Base-by-base conservation (phyloP, 2,113 vertebrate genomes). In the Myiozetetes cayanensis region DNA sequence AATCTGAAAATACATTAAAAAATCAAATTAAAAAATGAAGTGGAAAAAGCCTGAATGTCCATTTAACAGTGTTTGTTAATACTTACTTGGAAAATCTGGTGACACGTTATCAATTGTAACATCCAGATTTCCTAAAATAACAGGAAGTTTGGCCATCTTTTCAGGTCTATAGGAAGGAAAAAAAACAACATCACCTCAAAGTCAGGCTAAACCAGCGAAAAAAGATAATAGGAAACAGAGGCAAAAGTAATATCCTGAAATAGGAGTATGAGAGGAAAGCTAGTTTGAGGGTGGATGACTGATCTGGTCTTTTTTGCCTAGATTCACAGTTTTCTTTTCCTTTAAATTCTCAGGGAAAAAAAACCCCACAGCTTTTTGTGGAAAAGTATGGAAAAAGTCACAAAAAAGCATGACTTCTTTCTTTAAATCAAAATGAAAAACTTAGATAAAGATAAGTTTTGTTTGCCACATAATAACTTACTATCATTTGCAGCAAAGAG, bases 101-200 rank as follows among this genome's bases (percentile, higher is more conserved):
- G 99, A 98, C 79, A 99, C 98, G 14, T 98, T 99, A 97, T 99
- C 99, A 74, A 99, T 99, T 82, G 98, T 99, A 93, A 99, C 99
- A 95, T 99, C 99, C 79, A 99, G 97, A 96, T 99, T 99, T 98
- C 99, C 99, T 92, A 99, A 97, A 98, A 99, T 99, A 96, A 99
- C 99, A 74, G 99, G 99, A 94, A 99, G 98, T 95, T 99, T 99
- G 90, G 99, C 98, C 99, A 99, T 99, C 98, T 99, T 99, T 97
- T 99, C 99, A 85, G 98, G 99, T 97, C 99, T 99, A 93, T 78
- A 97, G 96, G 96, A 85, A 89, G 39, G 89, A 90, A 94, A 96
- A 89, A 76, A 94, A 94, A 93, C 94, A 94, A 87, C 30, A 4
- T 11, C 30, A 41, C 49, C 47, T 55, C 91, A 92, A 91, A 63